Base-by-base conservation (phyloP, 1,140 invertebrate genomes). In the Macrotrachela quadricornifera region DNA sequence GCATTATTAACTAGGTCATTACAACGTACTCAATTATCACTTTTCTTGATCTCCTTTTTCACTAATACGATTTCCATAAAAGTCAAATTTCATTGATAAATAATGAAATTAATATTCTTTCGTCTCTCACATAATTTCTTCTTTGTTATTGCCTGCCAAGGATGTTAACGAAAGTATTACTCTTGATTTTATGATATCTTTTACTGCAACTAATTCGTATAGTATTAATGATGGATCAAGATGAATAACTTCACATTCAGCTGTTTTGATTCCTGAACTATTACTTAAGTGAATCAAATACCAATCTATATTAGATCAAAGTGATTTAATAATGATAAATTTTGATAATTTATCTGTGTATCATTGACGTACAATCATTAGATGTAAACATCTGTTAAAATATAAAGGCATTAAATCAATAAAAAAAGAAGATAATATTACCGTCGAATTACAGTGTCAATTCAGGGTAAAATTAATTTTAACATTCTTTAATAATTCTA, bases 301-400 rank as follows among this genome's bases (percentile, higher is more conserved):
- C 69, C 82, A 84, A 54, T 86, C 87, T 61, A 83, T 85, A 70
- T 95, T 88, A 14, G 76, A 72, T 50, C 90, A 75, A 0, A 82
- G 78, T 40, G 82, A 79, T 64, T 82, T 82, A 47, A 84, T 78
- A 1, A 92, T 80, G 0, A 84, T 91, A 0, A 94, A 66, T 2
- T 55, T 50, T 17, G 42, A 1, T 9, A 21, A 46, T 17, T 51
- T 55, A 38, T 39, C 10, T 38, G n/a, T 30, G 44, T 10, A 11
- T 51, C 30, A 48, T 50, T 53, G n/a, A 14, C 42, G 41, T 52
- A 42, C 49, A 21, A 10, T 57, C 51, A 46, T 54, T 16, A 45
- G 48, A 21, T 9, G 38, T 3, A 30, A 50, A 15, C 36, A 37
- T 72, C 73, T 77, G 56, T 46, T 66, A 62, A 46, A 50, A 49